A percentile compares a stretch with the other conserved stretches of the same genome.
These are phyloP conservation scores for Chitala chitala DNA, from an alignment of 2,113 vertebrate genomes.

Conservation along the genomic window DNA sequence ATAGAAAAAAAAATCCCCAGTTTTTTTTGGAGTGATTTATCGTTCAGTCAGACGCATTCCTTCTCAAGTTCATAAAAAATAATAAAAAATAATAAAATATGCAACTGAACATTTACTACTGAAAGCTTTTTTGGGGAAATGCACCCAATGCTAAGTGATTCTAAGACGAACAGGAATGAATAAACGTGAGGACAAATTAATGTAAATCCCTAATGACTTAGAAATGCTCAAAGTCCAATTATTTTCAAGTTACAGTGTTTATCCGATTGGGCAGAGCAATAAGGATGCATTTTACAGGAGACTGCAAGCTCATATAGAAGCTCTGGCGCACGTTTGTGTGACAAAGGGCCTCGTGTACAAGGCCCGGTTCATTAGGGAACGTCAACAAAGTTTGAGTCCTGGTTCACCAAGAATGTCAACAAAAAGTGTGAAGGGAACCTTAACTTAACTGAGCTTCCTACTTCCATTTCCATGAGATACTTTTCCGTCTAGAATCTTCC, in stretches of 20 bases:
- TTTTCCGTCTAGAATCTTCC: not conserved
- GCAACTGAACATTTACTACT: not conserved
- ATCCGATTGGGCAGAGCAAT: not conserved
- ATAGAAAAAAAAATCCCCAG: not conserved
- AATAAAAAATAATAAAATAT: conserved; percentile 6
- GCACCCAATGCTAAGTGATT: not conserved
- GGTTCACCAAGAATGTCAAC: not conserved
- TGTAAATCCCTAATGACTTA: not conserved
- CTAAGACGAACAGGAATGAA: not conserved
- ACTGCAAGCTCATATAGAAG: conserved; percentile 5
- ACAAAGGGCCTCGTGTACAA: not conserved
- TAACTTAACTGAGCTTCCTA: too few species aligned
- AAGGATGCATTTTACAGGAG: conserved; percentile 6
- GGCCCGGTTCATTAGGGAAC: conserved; percentile 1
- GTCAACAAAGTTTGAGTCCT: not conserved
- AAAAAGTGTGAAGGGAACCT: not conserved
- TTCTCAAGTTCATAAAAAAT: not conserved
- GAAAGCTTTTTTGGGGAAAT: not conserved
- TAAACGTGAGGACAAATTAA: conserved; percentile 11
- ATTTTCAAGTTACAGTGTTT: not conserved
- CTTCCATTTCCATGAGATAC: too few species aligned
- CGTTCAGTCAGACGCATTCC: not conserved
- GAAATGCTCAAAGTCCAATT: conserved; percentile 1
- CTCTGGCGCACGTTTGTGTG: not conserved
- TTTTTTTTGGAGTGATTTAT: conserved; percentile 20